These are phyloP conservation scores for Morpho achilles DNA, from an alignment of 2,888 invertebrate genomes.

Conservation along the genomic window DNA sequence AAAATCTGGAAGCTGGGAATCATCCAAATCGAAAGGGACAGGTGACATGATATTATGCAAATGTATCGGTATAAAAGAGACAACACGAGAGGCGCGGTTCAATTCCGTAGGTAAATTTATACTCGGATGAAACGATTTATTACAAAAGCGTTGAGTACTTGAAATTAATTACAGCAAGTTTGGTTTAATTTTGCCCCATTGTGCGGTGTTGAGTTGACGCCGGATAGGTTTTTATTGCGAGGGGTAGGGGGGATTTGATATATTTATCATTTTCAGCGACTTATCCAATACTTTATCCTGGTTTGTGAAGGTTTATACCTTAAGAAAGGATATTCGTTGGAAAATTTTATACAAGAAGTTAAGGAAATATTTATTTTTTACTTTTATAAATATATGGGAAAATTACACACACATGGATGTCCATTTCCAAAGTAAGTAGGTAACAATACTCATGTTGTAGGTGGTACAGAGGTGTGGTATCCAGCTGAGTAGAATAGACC, in stretches of 20 bases:
- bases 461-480: too few relatives aligned
- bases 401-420: too few relatives aligned
- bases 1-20: slow-evolving; percentile 74
- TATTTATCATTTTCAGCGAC: slow-evolving; percentile 3
- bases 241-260: slow-evolving; percentile 7
- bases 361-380: too few relatives aligned
- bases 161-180: slow-evolving; percentile 66
- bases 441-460: too few relatives aligned
- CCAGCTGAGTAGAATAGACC: too few relatives aligned
- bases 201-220: slow-evolving; percentile 28
- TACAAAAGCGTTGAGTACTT: slow-evolving; percentile 77
- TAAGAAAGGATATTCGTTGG: too few relatives aligned
- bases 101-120: slow-evolving; percentile 62
- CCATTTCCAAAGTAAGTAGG: too few relatives aligned
- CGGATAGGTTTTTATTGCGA: slow-evolving; percentile 32
- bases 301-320: too few relatives aligned
- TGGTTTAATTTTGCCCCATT: slow-evolving; percentile 36
- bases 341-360: too few relatives aligned
- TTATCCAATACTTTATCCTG: not conserved
- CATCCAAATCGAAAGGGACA: slow-evolving; percentile 75
- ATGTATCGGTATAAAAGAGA: slow-evolving; percentile 55
- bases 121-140: slow-evolving; percentile 77
- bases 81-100: slow-evolving; percentile 51
- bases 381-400: too few relatives aligned
- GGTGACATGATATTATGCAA: slow-evolving; percentile 71